These are phyloP conservation scores for Schizopygopsis malacanthus DNA, from an alignment of 2,797 vertebrate genomes.

Conservation along the genomic window DNA sequence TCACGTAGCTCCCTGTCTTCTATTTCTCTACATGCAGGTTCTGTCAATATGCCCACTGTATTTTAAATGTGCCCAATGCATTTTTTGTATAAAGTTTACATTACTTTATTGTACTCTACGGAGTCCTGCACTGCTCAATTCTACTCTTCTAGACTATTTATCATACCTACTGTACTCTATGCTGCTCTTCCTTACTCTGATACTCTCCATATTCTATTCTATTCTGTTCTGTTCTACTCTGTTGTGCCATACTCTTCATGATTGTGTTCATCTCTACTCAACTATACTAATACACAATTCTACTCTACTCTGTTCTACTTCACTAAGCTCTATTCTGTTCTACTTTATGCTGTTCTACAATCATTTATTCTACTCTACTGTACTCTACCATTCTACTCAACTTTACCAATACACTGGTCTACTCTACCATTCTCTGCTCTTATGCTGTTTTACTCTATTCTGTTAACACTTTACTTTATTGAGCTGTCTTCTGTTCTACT, in stretches of 20 bases:
- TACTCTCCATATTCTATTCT: background rate
- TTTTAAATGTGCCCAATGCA: background rate
- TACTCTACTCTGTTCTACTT: background rate
- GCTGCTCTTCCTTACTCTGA: background rate
- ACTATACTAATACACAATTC: background rate
- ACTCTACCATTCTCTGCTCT: background rate
- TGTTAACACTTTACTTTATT: background rate
- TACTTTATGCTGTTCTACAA: background rate
- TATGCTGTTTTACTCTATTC: background rate
- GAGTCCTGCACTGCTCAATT: background rate
- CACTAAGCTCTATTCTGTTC: background rate
- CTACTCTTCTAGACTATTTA: background rate
- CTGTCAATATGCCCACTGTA: conserved; percentile 12
- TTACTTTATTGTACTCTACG: background rate
- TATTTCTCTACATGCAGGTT: conserved; percentile 19
- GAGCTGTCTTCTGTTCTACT: no score
- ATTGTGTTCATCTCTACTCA: background rate
- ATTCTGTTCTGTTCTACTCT: background rate
- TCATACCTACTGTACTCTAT: background rate
- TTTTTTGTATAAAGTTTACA: background rate
- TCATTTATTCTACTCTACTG: background rate
- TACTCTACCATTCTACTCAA: background rate
- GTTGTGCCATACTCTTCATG: background rate
- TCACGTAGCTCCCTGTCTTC: conserved; percentile 19
- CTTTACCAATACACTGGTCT: background rate